A percentile compares a stretch with the other conserved stretches of the same genome.
Evolutionary conservation across 2,888 invertebrate species (phyloP).

Genomic region (Dusona sp.): DNA sequence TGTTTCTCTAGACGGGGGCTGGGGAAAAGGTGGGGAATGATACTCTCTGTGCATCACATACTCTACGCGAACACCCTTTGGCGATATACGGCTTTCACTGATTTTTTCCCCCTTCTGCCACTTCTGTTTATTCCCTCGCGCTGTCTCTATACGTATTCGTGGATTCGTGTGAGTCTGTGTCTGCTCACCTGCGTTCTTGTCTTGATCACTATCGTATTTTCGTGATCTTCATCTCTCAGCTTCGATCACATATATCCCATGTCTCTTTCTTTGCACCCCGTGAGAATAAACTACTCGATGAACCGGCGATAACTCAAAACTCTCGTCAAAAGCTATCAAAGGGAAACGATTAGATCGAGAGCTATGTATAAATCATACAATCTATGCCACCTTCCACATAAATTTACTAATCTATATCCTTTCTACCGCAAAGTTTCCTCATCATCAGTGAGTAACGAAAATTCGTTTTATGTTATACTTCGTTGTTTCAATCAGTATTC

Average conservation of each 20-base stretch:
- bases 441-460: not conserved
- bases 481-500: not conserved
- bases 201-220: slow-evolving; percentile 51
- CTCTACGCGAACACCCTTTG: slow-evolving; percentile 47
- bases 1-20: slow-evolving; percentile 21
- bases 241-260: slow-evolving; percentile 1
- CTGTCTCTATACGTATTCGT: not conserved
- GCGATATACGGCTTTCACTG: slow-evolving; percentile 41
- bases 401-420: not conserved
- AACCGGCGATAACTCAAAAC: slow-evolving; percentile 17
- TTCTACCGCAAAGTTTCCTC: not conserved
- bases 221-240: slow-evolving; percentile 35
- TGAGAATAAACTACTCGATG: slow-evolving; percentile 35
- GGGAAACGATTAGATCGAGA: slow-evolving; percentile 6
- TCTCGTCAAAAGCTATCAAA: slow-evolving; percentile 10
- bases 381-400: not conserved
- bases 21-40: not conserved
- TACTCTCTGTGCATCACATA: slow-evolving; percentile 33
- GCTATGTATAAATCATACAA: slow-evolving; percentile 30
- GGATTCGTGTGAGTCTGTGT: not conserved
- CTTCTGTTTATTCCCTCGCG: slow-evolving; percentile 5
- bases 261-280: not conserved
- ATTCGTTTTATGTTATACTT: not conserved
- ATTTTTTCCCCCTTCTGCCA: slow-evolving; percentile 24
- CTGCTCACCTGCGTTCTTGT: not conserved